These are phyloP conservation scores for Heliconius hewitsoni DNA, from an alignment of 1,140 invertebrate species.

Conservation along the genomic window DNA sequence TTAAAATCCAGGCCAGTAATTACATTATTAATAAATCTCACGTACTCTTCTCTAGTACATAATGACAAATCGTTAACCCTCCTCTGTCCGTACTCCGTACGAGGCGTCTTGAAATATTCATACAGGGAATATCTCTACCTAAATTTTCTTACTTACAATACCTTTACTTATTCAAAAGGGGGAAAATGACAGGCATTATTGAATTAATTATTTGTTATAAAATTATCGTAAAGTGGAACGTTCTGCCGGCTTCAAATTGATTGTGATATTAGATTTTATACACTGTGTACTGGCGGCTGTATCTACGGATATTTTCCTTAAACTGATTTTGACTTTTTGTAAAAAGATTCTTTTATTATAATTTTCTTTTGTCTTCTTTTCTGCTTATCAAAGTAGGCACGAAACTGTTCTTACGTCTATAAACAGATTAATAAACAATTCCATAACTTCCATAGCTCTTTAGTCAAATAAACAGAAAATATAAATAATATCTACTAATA, in stretches of 20 bases:
- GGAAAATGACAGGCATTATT: neutral
- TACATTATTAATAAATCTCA: conserved; percentile 30
- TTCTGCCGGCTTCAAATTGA: neutral
- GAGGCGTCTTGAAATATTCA: conserved; percentile 25
- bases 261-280: neutral
- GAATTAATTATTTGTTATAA: conserved; percentile 13
- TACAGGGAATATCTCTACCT: conserved; percentile 9
- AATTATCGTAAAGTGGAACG: neutral
- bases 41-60: conserved; percentile 6
- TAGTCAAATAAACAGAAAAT: no score
- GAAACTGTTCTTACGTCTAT: no score
- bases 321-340: no score
- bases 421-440: no score
- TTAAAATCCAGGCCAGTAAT: conserved; percentile 25
- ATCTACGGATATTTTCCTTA: no score
- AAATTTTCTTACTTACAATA: conserved; percentile 4
- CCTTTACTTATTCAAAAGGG: conserved; percentile 6
- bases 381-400: no score
- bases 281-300: neutral
- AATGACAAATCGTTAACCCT: conserved; percentile 33
- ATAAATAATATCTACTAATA: no score
- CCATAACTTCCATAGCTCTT: no score
- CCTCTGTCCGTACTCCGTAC: conserved; percentile 3
- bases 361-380: no score
- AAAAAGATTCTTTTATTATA: no score